These are phyloP conservation scores for Sebastiscus albofasciatus DNA, from an alignment of 2,797 vertebrate genomes.

Conservation along the genomic window DNA sequence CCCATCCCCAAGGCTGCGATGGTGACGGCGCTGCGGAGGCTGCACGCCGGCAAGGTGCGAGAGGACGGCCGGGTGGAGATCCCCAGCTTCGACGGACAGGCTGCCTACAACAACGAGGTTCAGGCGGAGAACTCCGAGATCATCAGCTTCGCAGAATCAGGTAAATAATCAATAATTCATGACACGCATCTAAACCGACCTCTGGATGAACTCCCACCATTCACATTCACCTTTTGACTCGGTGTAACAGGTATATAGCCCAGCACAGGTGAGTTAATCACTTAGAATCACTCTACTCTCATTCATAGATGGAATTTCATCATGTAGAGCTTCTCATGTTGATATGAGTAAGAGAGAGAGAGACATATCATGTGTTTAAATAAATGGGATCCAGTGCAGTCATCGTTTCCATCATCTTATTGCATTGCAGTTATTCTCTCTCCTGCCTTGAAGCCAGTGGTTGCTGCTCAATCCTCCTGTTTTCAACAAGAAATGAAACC, in stretches of 20 bases:
- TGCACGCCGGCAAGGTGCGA: constrained; percentile 94
- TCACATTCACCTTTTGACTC: constrained; percentile 24
- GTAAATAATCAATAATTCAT: constrained; percentile 82
- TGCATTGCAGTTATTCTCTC: constrained; percentile 4
- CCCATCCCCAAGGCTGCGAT: constrained; percentile 95
- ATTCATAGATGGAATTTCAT: background rate
- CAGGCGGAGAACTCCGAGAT: constrained; percentile 94
- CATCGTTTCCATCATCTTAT: constrained; percentile 35
- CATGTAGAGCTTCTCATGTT: background rate
- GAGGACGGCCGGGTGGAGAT: constrained; percentile 96
- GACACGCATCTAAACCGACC: constrained; percentile 24
- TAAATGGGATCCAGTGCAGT: background rate
- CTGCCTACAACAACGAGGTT: constrained; percentile 86
- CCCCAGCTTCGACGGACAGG: constrained; percentile 93
- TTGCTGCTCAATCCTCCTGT: constrained; percentile 34
- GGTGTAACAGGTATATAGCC: background rate
- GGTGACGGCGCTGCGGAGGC: constrained; percentile 95
- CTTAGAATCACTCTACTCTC: background rate
- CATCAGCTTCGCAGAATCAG: constrained; percentile 98
- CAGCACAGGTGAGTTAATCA: background rate
- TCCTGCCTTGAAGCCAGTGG: constrained; percentile 7
- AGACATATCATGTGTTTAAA: background rate
- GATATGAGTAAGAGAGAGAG: background rate
- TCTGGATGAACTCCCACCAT: constrained; percentile 36
- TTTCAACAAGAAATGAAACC: constrained; percentile 44